Evolutionary conservation across 1,140 invertebrate genomes (phyloP).

Genomic region (Nautilus pompilius): DNA sequence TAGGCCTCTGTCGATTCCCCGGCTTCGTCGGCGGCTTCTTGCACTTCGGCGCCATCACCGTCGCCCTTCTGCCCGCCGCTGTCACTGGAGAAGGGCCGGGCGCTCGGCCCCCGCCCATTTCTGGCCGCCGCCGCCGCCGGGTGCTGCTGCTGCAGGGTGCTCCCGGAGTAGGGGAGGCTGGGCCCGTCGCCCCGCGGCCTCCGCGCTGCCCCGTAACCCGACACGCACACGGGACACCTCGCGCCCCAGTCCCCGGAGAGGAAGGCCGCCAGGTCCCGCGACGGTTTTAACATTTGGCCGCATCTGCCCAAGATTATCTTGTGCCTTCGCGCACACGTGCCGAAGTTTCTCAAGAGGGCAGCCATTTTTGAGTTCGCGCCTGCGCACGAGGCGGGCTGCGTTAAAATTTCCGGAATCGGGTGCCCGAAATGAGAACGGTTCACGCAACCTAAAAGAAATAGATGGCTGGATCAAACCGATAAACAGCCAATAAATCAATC

Average conservation of each 20-base stretch:
- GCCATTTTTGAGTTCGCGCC: background rate
- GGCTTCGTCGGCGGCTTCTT: background rate
- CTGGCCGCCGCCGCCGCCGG: background rate
- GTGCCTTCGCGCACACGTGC: background rate
- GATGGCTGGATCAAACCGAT: no score
- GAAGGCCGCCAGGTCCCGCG: no score
- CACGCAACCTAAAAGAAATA: no score
- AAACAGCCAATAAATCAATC: no score
- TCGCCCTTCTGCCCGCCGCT: background rate
- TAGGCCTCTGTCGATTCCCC: background rate
- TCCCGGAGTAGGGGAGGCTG: background rate
- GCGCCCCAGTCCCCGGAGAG: background rate
- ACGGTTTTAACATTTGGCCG: background rate
- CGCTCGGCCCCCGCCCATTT: background rate
- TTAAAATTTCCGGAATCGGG: no score
- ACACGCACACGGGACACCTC: background rate
- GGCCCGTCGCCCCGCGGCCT: background rate
- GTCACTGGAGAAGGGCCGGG: background rate
- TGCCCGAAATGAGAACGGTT: no score
- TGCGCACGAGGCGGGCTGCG: background rate
- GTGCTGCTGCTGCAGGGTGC: background rate
- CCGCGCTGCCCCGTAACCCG: background rate
- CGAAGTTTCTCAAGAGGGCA: background rate
- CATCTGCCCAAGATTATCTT: background rate
- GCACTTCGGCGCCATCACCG: background rate